A percentile compares a stretch with the other conserved stretches of the same genome.
These are phyloP conservation scores for Clarias magur DNA, from an alignment of 2,113 vertebrate species.

Conservation along the genomic window DNA sequence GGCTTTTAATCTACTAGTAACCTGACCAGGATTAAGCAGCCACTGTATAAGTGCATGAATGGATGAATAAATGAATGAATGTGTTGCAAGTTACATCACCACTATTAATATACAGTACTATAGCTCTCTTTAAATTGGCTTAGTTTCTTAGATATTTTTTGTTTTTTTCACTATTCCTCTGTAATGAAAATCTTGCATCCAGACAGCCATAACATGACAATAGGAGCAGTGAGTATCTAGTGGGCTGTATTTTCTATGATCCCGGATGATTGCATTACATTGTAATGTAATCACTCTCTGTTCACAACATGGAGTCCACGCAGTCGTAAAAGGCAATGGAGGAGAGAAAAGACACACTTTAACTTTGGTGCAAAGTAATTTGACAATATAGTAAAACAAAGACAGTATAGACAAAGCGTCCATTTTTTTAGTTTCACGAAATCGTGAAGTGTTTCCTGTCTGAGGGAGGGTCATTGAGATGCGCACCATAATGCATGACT, in stretches of 20 bases:
- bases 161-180: background rate
- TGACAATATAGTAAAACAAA: background rate
- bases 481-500: background rate
- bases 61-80: background rate
- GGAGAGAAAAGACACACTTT: background rate
- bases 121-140: background rate
- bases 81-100: background rate
- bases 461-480: background rate
- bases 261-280: background rate
- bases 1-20: background rate
- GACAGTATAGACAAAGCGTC: background rate
- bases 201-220: background rate
- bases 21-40: background rate
- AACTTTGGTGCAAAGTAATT: background rate
- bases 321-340: background rate
- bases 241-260: background rate
- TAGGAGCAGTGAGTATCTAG: background rate
- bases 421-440: background rate
- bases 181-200: background rate
- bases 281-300: background rate
- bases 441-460: background rate
- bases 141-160: background rate
- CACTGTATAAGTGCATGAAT: background rate
- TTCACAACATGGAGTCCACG: background rate
- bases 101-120: background rate